A percentile compares a stretch with the other conserved stretches of the same genome.
These are phyloP conservation scores for Pachyramphus minor DNA, from an alignment of 2,113 vertebrate species.

Conservation along the genomic window DNA sequence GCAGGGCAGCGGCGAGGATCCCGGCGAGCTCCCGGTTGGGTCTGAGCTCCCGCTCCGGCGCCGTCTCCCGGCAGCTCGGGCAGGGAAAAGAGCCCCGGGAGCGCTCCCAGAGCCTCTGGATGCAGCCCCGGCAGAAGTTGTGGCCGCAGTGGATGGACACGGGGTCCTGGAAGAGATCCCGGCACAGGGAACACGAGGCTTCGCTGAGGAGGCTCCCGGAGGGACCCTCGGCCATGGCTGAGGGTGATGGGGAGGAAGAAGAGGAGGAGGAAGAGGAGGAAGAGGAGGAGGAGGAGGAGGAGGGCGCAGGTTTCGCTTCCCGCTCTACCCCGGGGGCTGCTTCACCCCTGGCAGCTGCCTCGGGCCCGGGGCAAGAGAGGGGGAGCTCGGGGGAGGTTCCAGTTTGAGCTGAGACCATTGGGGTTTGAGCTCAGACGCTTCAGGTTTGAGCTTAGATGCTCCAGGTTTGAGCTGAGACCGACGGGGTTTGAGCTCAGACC, in stretches of 20 bases:
- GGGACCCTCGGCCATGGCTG: background rate
- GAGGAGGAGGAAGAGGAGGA: too few relatives aligned
- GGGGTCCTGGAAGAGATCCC: constrained; percentile 66
- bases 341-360: background rate
- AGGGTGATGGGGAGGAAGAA: too few relatives aligned
- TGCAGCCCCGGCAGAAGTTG: constrained; percentile 73
- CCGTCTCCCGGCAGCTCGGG: constrained; percentile 63
- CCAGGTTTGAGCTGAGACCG: too few relatives aligned
- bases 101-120: constrained; percentile 53
- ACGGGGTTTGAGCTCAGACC: too few relatives aligned
- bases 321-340: background rate
- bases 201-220: constrained; percentile 18
- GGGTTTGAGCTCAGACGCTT: too few relatives aligned
- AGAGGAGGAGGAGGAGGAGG: background rate
- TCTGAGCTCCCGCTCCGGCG: constrained; percentile 34
- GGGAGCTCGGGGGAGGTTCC: background rate
- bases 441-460: too few relatives aligned
- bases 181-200: constrained; percentile 71
- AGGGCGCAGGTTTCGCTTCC: background rate
- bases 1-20: constrained; percentile 77
- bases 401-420: too few relatives aligned
- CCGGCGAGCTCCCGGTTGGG: constrained; percentile 82
- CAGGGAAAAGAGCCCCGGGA: background rate
- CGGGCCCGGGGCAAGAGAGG: background rate
- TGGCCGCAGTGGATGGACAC: constrained; percentile 73